Evolutionary conservation across 2,888 invertebrate genomes (phyloP).

Genomic region (Bursaphelenchus okinawaensis): DNA sequence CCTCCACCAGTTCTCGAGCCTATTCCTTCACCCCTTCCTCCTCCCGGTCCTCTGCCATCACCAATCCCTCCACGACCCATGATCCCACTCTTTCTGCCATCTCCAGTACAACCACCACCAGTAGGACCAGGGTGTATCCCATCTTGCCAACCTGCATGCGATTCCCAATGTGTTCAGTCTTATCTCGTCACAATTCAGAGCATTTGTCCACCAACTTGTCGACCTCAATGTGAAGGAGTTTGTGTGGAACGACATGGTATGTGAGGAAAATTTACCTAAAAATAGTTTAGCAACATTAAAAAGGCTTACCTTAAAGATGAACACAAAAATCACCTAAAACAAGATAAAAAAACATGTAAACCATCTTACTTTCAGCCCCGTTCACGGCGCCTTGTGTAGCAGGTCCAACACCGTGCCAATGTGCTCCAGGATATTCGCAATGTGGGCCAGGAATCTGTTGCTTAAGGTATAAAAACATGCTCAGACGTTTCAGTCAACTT

Average conservation of each 20-base stretch:
- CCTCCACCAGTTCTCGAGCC: constrained; percentile 4
- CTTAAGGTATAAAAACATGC: constrained; percentile 50
- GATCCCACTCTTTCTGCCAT: not conserved
- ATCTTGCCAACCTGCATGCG: constrained; percentile 33
- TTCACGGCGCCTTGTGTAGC: constrained; percentile 32
- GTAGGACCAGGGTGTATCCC: constrained; percentile 31
- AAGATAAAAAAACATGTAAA: too few relatives aligned
- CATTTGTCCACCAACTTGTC: constrained; percentile 6
- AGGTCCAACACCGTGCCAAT: constrained; percentile 36
- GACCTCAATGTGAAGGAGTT: not conserved
- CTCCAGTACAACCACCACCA: not conserved
- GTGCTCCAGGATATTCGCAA: constrained; percentile 45
- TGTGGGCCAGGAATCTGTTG: constrained; percentile 45
- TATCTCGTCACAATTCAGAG: constrained; percentile 15
- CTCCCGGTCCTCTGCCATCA: constrained; percentile 4
- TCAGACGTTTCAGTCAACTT: constrained; percentile 34
- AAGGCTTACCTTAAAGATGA: too few relatives aligned
- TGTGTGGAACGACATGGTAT: not conserved
- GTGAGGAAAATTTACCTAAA: not conserved
- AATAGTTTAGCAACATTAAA: not conserved
- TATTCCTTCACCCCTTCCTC: constrained; percentile 9
- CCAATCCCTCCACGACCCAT: constrained; percentile 3
- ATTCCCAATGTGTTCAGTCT: constrained; percentile 33
- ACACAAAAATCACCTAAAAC: too few relatives aligned
- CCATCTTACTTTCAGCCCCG: constrained; percentile 15